These are phyloP conservation scores for Trinorchestia longiramus DNA, from an alignment of 1,140 invertebrate species.

Conservation along the genomic window DNA sequence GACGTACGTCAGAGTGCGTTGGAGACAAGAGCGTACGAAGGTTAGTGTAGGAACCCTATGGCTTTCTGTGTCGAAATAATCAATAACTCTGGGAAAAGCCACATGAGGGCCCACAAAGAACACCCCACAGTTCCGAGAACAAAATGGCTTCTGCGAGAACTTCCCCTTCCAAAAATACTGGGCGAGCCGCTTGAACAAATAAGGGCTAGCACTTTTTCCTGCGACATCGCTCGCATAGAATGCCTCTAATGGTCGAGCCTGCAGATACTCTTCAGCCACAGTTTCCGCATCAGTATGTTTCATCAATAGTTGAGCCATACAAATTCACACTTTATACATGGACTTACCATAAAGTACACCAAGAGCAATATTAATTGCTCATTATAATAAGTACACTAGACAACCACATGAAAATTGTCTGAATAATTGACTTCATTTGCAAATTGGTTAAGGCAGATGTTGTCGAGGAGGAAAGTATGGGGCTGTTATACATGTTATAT, in stretches of 20 bases:
- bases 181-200: conserved; percentile 42
- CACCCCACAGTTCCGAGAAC: not conserved
- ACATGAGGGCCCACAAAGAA: conserved; percentile 44
- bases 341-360: not conserved
- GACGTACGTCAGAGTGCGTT: not conserved
- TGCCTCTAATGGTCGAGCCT: not conserved
- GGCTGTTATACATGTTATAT: no score
- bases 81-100: conserved; percentile 49
- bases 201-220: conserved; percentile 34
- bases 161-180: conserved; percentile 44
- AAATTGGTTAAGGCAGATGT: no score
- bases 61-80: conserved; percentile 23
- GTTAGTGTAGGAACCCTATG: not conserved
- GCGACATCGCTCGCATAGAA: not conserved
- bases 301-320: not conserved
- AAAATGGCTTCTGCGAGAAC: conserved; percentile 47
- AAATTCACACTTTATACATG: not conserved
- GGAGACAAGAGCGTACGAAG: not conserved
- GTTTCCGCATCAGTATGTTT: not conserved
- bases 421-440: not conserved
- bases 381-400: not conserved
- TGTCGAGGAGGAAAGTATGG: no score
- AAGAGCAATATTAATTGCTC: no score
- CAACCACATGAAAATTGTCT: not conserved
- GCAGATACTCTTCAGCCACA: not conserved